Conservation (phyloP, 2,888 invertebrate genomes). For the Catocala fraxini region DNA sequence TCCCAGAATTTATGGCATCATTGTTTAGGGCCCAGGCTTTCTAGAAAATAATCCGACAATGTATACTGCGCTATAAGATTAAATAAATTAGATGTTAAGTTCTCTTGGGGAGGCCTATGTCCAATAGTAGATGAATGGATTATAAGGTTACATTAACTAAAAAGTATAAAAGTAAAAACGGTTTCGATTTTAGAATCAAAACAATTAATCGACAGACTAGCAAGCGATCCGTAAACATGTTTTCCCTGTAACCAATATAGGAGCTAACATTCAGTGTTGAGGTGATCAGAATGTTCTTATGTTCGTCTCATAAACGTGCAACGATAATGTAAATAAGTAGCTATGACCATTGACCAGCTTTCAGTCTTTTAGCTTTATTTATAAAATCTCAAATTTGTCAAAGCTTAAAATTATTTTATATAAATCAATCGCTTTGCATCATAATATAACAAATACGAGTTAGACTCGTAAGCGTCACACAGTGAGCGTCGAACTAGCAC, state of each 20-base stretch:
- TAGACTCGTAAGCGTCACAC: slow-evolving; percentile 12
- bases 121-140: no score
- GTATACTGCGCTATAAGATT: background rate
- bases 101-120: no score
- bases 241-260: no score
- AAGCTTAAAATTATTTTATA: slow-evolving; percentile 47
- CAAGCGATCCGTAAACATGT: no score
- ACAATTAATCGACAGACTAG: no score
- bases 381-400: slow-evolving; percentile 67
- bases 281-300: slow-evolving; percentile 26
- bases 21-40: no score
- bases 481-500: background rate
- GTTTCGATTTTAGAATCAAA: no score
- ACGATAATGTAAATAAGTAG: slow-evolving; percentile 38
- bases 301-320: slow-evolving; percentile 41
- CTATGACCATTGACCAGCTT: slow-evolving; percentile 61
- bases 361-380: slow-evolving; percentile 71
- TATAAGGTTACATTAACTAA: no score
- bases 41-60: background rate
- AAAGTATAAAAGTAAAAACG: no score
- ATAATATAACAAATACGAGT: slow-evolving; percentile 27
- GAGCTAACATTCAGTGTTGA: background rate
- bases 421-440: background rate
- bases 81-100: background rate
- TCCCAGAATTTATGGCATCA: no score